These are phyloP conservation scores for Barbus barbus DNA, from an alignment of 2,113 vertebrate genomes.

Conservation along the genomic window DNA sequence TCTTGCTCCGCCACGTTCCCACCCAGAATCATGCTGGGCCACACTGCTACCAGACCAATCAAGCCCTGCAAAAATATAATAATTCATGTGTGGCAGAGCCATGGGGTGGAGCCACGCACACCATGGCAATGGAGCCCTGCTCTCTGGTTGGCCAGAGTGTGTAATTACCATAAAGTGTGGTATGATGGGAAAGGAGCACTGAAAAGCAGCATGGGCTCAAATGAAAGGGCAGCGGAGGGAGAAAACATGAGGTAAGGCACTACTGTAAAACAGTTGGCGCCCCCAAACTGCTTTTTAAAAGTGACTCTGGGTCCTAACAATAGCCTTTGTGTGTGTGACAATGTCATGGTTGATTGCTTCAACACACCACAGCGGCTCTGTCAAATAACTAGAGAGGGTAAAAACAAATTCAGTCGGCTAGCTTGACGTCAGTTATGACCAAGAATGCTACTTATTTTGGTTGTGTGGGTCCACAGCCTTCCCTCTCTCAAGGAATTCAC, in stretches of 20 bases:
- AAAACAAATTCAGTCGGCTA: constrained; percentile 58
- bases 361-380: constrained; percentile 61
- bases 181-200: constrained; percentile 51
- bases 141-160: constrained; percentile 54
- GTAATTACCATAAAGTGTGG: constrained; percentile 58
- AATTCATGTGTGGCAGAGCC: constrained; percentile 42
- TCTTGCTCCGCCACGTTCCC: background rate
- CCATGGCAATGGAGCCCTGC: constrained; percentile 37
- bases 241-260: constrained; percentile 55
- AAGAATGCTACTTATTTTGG: constrained; percentile 63
- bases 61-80: constrained; percentile 41
- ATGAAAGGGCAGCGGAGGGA: constrained; percentile 51
- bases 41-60: constrained; percentile 34
- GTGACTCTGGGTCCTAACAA: constrained; percentile 53
- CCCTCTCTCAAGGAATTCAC: constrained; percentile 20
- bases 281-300: constrained; percentile 57
- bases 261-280: constrained; percentile 51
- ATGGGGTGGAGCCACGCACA: constrained; percentile 45
- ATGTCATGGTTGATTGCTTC: constrained; percentile 62
- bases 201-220: constrained; percentile 45
- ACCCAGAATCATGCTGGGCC: constrained; percentile 30
- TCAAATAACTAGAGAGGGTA: constrained; percentile 65
- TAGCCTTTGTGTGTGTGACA: constrained; percentile 59
- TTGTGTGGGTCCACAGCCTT: background rate
- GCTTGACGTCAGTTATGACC: constrained; percentile 62